Evolutionary conservation across 2,797 vertebrate genomes (phyloP), one percentile per base, ranked within the genome.

Genomic region (Lerista edwardsae): DNA sequence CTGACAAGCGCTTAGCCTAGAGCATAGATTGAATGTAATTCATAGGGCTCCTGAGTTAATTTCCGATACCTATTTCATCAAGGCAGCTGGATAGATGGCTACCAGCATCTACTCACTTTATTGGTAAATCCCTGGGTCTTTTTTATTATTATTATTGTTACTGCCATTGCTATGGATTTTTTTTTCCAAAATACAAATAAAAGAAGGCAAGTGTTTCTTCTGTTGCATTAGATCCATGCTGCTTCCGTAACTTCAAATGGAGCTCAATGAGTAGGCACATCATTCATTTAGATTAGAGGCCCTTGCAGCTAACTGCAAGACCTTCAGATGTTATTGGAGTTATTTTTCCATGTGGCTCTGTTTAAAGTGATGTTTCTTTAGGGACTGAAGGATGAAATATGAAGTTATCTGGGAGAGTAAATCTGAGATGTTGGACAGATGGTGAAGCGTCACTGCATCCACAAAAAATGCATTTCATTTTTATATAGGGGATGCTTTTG

Each of bases 381-480:
- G 94, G 94, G 95, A 96, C 87, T 93, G 67, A 69, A 81, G 91
- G 93, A 86, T 97, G 96, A 97, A 97, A 97, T 97, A 97, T 96
- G 95, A 97, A 97, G 95, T 97, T 97, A 96, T 96, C 92, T 93
- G 90, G 78, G 91, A 95, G 90, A 96, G 95, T 97, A 97, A 97
- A 97, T 97, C 95, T 96, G 94, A 95, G 94, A 96, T 94, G 94
- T 94, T 94, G 95, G 96, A 96, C 97, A 97, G 97, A 97, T 97
- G 96, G 96, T 93, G 92, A 93, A 96, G 90, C 82, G 69, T 95
- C 94, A 94, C 89, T 94, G 92, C 92, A 95, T 93, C 93, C 94
- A 94, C 90, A 94, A 92, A 96, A n/a, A 96, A 96, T 86, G 84
- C 88, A 92, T 95, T 96, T 97, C 94, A 95, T 96, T 97, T 96